phyloP scores from a whole-genome alignment of 1,140 invertebrate species.

The Dreissena rostriformis region DNA sequence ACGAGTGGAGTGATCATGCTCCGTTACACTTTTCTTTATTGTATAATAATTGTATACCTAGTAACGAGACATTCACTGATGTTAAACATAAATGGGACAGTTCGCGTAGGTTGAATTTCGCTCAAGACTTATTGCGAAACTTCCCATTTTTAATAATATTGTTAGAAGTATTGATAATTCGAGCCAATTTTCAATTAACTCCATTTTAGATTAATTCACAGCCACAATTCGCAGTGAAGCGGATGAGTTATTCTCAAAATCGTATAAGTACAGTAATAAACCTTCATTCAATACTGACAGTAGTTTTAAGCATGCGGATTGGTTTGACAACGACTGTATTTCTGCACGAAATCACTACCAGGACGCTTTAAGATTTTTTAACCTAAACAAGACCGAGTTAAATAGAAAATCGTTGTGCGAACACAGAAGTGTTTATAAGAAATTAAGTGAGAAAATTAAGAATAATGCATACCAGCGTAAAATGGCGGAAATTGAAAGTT shows the following conservation, averaged over 20 bases:
- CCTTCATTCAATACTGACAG: neutral
- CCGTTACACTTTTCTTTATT: too few relatives aligned
- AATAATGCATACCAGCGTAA: neutral
- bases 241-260: neutral
- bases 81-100: too few relatives aligned
- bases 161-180: neutral
- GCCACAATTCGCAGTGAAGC: neutral
- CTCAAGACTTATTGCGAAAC: too few relatives aligned
- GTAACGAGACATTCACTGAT: too few relatives aligned
- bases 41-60: too few relatives aligned
- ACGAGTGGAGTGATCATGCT: too few relatives aligned
- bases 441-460: neutral
- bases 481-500: conserved; percentile 12
- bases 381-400: neutral
- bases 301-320: neutral
- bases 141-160: too few relatives aligned
- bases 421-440: neutral
- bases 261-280: neutral
- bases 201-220: neutral
- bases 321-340: conserved; percentile 25
- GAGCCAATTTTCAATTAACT: neutral
- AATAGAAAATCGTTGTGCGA: neutral
- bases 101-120: too few relatives aligned
- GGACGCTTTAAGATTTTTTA: conserved; percentile 12
- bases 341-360: neutral